Percentiles rank a stretch among this genome's conserved stretches.
Conservation (phyloP, 2,113 vertebrate genomes). For the Mobula hypostoma region DNA sequence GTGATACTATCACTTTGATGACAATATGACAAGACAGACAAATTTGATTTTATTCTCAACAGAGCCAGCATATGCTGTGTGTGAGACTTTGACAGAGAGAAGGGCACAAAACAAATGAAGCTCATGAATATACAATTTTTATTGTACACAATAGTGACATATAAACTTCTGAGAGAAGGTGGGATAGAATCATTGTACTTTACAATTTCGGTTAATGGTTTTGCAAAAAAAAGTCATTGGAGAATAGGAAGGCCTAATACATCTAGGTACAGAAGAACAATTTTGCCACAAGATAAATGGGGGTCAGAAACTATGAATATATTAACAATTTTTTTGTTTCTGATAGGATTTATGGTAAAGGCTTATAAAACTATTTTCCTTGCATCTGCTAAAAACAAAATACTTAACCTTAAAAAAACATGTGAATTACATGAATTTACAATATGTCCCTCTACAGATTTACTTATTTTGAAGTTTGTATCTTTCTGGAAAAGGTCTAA, state of each 20-base stretch:
- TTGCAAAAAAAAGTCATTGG: constrained; percentile 61
- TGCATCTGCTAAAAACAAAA: not conserved
- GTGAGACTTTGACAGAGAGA: constrained; percentile 73
- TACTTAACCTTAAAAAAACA: not conserved
- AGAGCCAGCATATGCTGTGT: constrained; percentile 78
- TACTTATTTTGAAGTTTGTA: not conserved
- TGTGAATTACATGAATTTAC: constrained; percentile 7
- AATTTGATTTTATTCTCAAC: constrained; percentile 86
- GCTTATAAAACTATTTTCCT: constrained; percentile 25
- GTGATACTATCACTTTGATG: constrained; percentile 84
- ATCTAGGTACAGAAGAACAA: constrained; percentile 64
- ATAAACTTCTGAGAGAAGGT: constrained; percentile 68
- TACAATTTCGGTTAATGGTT: constrained; percentile 75
- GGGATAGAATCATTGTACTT: constrained; percentile 59
- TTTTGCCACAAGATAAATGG: constrained; percentile 68
- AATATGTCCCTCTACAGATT: not conserved
- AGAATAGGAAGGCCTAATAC: constrained; percentile 68
- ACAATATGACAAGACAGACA: constrained; percentile 86
- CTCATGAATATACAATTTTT: constrained; percentile 82
- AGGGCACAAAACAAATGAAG: constrained; percentile 76
- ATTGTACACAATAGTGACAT: constrained; percentile 76
- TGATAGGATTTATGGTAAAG: constrained; percentile 33
- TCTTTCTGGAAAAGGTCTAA: not conserved
- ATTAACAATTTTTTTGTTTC: constrained; percentile 37
- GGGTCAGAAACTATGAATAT: constrained; percentile 37